A percentile compares a stretch with the other conserved stretches of the same genome.
Evolutionary conservation across 2,113 vertebrate genomes (phyloP).

Genomic region (Galbula dea): DNA sequence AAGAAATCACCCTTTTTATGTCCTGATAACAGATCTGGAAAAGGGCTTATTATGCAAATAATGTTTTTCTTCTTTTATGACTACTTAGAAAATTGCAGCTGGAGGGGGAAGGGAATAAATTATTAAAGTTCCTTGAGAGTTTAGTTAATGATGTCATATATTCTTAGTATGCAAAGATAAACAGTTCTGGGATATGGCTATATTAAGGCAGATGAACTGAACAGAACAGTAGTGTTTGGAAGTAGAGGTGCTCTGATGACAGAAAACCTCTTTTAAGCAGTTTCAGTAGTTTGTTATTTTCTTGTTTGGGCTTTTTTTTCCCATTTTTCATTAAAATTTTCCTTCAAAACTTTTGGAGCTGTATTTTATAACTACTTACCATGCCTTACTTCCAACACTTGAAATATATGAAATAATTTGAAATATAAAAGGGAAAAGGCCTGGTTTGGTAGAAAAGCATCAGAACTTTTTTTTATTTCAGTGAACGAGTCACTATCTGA

Average conservation of each 20-base stretch:
- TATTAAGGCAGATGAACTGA: neutral
- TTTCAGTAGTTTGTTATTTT: too few species aligned
- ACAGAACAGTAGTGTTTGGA: neutral
- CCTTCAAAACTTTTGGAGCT: neutral
- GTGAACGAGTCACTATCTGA: fast-evolving
- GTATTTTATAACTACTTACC: neutral
- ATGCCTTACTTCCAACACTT: neutral
- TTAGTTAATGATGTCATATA: neutral
- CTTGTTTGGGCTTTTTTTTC: neutral
- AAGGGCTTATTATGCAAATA: neutral
- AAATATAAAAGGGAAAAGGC: too few species aligned
- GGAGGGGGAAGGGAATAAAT: neutral
- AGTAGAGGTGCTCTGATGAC: neutral
- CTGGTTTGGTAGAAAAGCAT: neutral
- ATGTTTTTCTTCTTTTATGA: neutral
- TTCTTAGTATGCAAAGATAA: neutral
- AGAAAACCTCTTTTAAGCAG: neutral
- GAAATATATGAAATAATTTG: neutral
- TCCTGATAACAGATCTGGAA: neutral
- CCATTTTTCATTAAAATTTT: neutral
- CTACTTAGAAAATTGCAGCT: neutral
- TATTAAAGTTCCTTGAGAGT: neutral
- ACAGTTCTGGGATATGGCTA: neutral
- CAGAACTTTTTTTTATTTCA: neutral
- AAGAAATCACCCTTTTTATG: neutral